Base-by-base conservation (phyloP, 2,888 invertebrate genomes). In the Rhogogaster chlorosoma region DNA sequence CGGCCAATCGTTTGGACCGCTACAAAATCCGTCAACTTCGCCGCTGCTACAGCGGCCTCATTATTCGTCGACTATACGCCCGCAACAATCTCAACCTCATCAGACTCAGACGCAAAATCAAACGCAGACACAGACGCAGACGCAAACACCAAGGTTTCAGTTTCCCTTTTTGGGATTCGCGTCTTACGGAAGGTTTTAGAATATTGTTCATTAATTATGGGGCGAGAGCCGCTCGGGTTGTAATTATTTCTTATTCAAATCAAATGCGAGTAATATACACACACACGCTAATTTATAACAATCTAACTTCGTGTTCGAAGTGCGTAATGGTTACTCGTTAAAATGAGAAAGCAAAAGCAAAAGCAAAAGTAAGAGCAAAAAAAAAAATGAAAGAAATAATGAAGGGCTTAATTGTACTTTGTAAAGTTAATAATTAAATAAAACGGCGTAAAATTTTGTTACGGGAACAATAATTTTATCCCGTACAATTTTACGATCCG, bases 151-250 rank as follows among this genome's bases (percentile, higher is more conserved):
- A 85, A 90, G 92, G 85, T 92, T 91, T 86, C 92, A 92, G 45
- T 92, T 92, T 86, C 92, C 93, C 45, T 93, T 92, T 87, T 89
- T 92, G 67, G 91, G 91, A 86, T 92, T 92, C 86, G 88, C 92
- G 64, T 92, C 92, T 61, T 93, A 92, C 85, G 90, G 92, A 87
- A 91, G 93, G 89, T 93, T 91, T 88, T 93, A 88, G n/a, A 91
- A 67, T 83, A 38, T 64, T 67, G 61, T 26, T 18, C 67, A 67
- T 18, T 26, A 67, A 67, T 26, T 26, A 67, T 32, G 71, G 10
- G 22, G 61, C 32, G 78, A 49, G 57, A 77, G 18, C 29, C 38
- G 22, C 22, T 32, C 22, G 57, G 61, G 80, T 57, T 61, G 18
- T 18, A 80, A 12, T 38, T 61, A 12, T 49, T 77, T 61, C n/a